phyloP scores from a whole-genome alignment of 2,888 invertebrate genomes.

The Silvanus unidentatus region DNA sequence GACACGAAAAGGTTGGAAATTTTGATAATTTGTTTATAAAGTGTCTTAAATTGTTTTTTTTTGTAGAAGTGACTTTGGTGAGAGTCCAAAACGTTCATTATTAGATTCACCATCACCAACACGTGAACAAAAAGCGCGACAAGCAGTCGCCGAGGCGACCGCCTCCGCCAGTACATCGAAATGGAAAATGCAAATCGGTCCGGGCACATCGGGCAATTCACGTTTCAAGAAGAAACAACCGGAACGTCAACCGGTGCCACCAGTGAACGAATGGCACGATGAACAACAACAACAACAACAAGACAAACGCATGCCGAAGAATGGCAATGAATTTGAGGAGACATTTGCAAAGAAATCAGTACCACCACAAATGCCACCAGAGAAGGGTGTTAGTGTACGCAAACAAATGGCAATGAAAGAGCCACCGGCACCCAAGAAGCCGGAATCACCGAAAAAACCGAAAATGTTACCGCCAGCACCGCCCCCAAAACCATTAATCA shows the following conservation, averaged over 20 bases:
- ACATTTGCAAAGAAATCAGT: conserved; percentile 15
- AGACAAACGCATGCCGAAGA: conserved; percentile 48
- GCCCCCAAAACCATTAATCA: conserved; percentile 37
- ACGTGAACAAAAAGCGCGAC: conserved; percentile 46
- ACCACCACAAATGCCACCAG: conserved; percentile 44
- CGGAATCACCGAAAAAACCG: conserved; percentile 28
- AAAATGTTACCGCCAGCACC: conserved; percentile 23
- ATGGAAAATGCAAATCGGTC: conserved; percentile 67
- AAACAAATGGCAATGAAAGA: conserved; percentile 61
- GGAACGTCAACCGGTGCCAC: conserved; percentile 33
- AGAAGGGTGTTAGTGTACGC: conserved; percentile 56
- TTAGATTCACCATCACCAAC: conserved; percentile 46
- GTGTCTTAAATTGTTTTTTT: neutral
- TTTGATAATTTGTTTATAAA: neutral
- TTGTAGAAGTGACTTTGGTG: conserved; percentile 37
- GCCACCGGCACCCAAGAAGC: conserved; percentile 47
- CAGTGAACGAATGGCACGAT: conserved; percentile 44
- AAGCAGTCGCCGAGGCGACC: conserved; percentile 48
- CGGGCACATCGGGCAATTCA: conserved; percentile 47
- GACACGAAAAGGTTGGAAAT: conserved; percentile 54
- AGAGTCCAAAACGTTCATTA: conserved; percentile 35
- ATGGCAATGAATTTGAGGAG: conserved; percentile 43
- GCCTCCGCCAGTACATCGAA: conserved; percentile 52
- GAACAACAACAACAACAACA: conserved; percentile 50
- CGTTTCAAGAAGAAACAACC: conserved; percentile 61